These are phyloP conservation scores for Hymenopus coronatus DNA, from an alignment of 2,888 invertebrate genomes.

Conservation along the genomic window DNA sequence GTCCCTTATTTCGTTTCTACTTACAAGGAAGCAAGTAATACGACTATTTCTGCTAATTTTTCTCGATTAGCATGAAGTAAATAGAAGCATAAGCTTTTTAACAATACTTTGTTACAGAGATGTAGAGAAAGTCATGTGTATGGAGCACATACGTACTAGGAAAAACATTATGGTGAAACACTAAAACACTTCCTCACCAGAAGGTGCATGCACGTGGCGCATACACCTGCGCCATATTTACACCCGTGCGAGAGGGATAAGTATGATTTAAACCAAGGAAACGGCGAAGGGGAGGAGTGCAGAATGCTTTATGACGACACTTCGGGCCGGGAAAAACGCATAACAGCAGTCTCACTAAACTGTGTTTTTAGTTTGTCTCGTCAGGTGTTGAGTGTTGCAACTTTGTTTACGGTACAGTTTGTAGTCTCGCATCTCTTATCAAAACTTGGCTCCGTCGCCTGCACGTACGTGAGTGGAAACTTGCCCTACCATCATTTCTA, in stretches of 20 bases:
- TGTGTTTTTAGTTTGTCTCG: neutral
- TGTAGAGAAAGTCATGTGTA: too few relatives aligned
- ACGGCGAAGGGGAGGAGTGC: neutral
- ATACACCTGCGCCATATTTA: neutral
- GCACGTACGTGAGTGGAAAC: neutral
- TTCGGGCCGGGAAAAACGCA: neutral
- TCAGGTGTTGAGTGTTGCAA: constrained; percentile 14
- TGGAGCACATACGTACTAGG: too few relatives aligned
- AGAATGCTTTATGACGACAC: constrained; percentile 8
- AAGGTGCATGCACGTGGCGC: neutral
- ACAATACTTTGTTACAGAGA: too few relatives aligned
- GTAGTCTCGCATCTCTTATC: constrained; percentile 7
- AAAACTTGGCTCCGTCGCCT: neutral
- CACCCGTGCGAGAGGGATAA: neutral
- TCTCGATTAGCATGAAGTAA: too few relatives aligned
- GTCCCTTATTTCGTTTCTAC: too few relatives aligned
- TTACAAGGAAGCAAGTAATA: too few relatives aligned
- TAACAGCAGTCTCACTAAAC: neutral
- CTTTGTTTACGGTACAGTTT: neutral
- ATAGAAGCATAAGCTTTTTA: too few relatives aligned
- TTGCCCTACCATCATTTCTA: neutral
- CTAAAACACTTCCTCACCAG: neutral
- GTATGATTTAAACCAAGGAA: constrained; percentile 9
- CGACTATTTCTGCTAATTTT: too few relatives aligned
- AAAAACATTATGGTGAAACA: too few relatives aligned